phyloP scores from a whole-genome alignment of 2,797 vertebrate species.

The Neostethus bicornis region DNA sequence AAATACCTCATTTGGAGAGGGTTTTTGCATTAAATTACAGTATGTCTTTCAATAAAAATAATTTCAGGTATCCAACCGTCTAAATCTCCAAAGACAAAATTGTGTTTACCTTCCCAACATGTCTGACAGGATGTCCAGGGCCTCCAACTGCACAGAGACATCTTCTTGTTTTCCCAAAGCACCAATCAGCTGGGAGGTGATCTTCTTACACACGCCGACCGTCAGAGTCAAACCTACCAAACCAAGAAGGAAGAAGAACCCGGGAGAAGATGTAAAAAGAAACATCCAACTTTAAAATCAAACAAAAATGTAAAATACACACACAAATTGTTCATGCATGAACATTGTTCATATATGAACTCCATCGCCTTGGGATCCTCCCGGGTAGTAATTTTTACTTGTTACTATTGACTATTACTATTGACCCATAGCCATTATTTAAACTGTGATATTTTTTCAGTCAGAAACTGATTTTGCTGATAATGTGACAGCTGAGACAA shows the following conservation, averaged over 20 bases:
- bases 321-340: background rate
- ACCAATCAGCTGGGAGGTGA: constrained; percentile 91
- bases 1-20: no score
- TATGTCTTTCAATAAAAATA: no score
- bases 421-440: no score
- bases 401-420: no score
- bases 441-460: background rate
- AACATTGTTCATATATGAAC: background rate
- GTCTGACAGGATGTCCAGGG: constrained; percentile 94
- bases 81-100: background rate
- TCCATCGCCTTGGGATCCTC: background rate
- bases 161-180: constrained; percentile 93
- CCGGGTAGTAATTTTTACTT: no score
- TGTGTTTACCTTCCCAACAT: constrained; percentile 90
- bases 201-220: constrained; percentile 89
- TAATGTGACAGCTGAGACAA: background rate
- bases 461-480: background rate
- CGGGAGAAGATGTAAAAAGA: background rate
- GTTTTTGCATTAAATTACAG: no score
- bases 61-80: no score
- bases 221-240: constrained; percentile 86
- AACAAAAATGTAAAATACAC: background rate
- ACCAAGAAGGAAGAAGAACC: background rate
- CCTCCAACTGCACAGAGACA: constrained; percentile 91
- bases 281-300: background rate